Percentiles rank a stretch among this genome's conserved stretches.
Conservation (phyloP, 2,797 vertebrate genomes). For the Syngnathus acus region DNA sequence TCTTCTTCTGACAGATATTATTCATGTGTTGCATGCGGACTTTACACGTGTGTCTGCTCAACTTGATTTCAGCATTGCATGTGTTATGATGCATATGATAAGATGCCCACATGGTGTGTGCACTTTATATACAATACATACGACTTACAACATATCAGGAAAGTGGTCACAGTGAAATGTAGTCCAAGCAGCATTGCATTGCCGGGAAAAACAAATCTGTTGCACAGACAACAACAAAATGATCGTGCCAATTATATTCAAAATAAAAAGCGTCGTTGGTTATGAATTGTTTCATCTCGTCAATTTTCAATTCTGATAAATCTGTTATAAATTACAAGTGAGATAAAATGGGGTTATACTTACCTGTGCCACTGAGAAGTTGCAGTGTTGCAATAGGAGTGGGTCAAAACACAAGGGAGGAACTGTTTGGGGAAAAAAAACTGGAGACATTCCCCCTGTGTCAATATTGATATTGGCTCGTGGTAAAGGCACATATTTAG, state of each 20-base stretch:
- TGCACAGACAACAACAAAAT: constrained; percentile 6
- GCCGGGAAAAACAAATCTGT: constrained; percentile 5
- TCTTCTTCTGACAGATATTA: constrained; percentile 34
- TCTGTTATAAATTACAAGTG: neutral
- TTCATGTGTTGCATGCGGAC: constrained; percentile 12
- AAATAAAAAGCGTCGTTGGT: neutral
- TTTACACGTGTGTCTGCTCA: neutral
- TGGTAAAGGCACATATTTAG: constrained; percentile 36
- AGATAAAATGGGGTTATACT: neutral
- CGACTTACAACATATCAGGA: constrained; percentile 49
- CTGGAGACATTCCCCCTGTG: constrained; percentile 37
- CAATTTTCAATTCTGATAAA: neutral
- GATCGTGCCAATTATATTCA: neutral
- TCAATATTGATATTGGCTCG: constrained; percentile 65
- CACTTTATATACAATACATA: constrained; percentile 7
- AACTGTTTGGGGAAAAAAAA: constrained; percentile 25
- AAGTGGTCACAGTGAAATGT: constrained; percentile 14
- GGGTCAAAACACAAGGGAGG: constrained; percentile 33
- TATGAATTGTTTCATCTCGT: neutral
- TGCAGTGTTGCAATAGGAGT: constrained; percentile 9
- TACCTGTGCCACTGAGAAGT: constrained; percentile 22
- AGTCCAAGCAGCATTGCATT: constrained; percentile 20
- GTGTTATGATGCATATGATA: neutral
- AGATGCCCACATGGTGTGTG: neutral
- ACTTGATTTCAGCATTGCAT: neutral